These are phyloP conservation scores for Xiphophorus birchmanni DNA, from an alignment of 2,797 vertebrate species.

Conservation along the genomic window DNA sequence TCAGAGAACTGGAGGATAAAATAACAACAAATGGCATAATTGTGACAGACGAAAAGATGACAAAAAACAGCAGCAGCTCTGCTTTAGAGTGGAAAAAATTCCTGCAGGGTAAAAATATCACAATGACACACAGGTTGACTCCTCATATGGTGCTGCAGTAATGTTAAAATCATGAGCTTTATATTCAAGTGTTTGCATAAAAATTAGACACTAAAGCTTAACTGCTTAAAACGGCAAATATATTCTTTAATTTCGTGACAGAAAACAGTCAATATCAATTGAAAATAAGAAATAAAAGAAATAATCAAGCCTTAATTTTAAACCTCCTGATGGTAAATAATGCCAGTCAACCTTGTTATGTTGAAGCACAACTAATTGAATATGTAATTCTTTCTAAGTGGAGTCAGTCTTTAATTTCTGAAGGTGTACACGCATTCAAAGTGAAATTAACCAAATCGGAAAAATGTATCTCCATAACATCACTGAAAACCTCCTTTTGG, in stretches of 20 bases:
- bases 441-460: constrained; percentile 8
- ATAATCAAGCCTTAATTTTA: neutral
- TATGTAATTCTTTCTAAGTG: neutral
- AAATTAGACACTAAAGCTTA: neutral
- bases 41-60: neutral
- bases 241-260: neutral
- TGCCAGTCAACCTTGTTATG: neutral
- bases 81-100: constrained; percentile 6
- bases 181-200: neutral
- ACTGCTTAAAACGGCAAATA: neutral
- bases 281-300: too few relatives aligned
- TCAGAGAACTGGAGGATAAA: neutral
- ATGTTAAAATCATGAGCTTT: neutral
- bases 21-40: neutral
- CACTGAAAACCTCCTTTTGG: neutral
- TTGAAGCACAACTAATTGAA: neutral
- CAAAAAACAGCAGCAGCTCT: constrained; percentile 2
- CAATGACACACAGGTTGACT: constrained; percentile 37
- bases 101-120: neutral
- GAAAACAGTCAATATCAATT: too few relatives aligned
- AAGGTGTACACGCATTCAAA: neutral
- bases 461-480: neutral
- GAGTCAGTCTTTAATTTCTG: neutral
- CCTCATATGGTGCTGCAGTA: neutral
- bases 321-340: neutral